Evolutionary conservation across 2,797 vertebrate genomes (phyloP).

Genomic region (Hafferia zeledoni): DNA sequence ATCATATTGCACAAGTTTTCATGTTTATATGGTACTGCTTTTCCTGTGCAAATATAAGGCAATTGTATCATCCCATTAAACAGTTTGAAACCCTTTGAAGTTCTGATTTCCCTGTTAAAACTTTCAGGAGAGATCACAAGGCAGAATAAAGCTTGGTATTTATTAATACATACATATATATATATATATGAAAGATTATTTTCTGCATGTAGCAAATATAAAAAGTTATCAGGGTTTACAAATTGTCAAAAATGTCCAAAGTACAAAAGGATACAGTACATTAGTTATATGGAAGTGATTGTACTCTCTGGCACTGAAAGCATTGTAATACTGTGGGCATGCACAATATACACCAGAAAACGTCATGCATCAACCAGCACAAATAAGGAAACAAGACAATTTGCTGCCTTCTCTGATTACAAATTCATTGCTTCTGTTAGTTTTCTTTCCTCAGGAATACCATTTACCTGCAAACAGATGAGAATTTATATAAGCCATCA

Average conservation of each 20-base stretch:
- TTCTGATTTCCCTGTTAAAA: neutral
- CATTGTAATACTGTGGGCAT: slow-evolving; percentile 64
- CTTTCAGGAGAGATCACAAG: neutral
- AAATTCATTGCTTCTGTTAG: slow-evolving; percentile 93
- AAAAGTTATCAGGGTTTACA: slow-evolving; percentile 78
- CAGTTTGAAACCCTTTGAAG: neutral
- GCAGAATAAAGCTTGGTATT: slow-evolving; percentile 48
- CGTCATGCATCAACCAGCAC: slow-evolving; percentile 63
- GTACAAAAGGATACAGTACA: slow-evolving; percentile 76
- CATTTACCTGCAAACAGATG: slow-evolving; percentile 90
- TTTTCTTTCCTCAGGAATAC: slow-evolving; percentile 99
- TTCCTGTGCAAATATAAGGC: neutral
- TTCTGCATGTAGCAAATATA: slow-evolving; percentile 79
- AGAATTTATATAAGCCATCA: neutral
- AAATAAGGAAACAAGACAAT: neutral
- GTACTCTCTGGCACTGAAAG: slow-evolving; percentile 64
- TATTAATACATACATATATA: slow-evolving; percentile 57
- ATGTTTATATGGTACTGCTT: neutral
- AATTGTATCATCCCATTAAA: neutral
- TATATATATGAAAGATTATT: slow-evolving; percentile 69
- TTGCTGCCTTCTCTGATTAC: slow-evolving; percentile 73
- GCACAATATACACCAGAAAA: slow-evolving; percentile 67
- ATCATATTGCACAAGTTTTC: neutral
- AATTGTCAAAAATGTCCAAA: slow-evolving; percentile 76
- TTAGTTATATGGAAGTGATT: slow-evolving; percentile 68